Evolutionary conservation across 2,797 vertebrate species (phyloP).

Genomic region (Orientallactaga sibirica): DNA sequence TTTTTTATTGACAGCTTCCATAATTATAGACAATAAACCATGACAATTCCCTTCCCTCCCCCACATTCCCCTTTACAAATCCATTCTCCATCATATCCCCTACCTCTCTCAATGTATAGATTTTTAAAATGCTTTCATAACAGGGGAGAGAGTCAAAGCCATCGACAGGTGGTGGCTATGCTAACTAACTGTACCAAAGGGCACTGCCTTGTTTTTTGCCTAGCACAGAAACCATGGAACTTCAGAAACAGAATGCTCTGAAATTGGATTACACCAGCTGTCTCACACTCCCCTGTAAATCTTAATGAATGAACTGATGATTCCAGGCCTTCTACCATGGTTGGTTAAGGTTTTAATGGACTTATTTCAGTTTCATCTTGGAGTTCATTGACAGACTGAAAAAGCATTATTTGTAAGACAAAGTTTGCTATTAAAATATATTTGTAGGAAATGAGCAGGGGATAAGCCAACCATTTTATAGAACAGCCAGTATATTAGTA

Average conservation of each 20-base stretch:
- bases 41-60: too few relatives aligned
- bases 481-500: conserved; percentile 41
- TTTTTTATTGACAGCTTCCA: too few relatives aligned
- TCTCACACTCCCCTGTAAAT: conserved; percentile 4
- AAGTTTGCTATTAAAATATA: conserved; percentile 45
- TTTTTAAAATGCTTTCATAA: not conserved
- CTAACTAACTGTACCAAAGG: not conserved
- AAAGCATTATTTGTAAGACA: conserved; percentile 35
- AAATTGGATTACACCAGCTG: conserved; percentile 19
- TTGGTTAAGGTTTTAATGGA: conserved; percentile 63
- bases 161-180: conserved; percentile 32
- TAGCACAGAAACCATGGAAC: conserved; percentile 46
- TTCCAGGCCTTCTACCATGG: conserved; percentile 55
- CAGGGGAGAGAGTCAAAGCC: not conserved
- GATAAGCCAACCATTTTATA: conserved; percentile 54
- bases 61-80: too few relatives aligned
- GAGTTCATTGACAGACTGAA: not conserved
- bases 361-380: conserved; percentile 54
- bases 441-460: conserved; percentile 16
- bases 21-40: too few relatives aligned
- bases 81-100: too few relatives aligned
- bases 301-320: conserved; percentile 50
- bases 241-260: conserved; percentile 63
- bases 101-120: not conserved
- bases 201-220: not conserved